phyloP scores from a whole-genome alignment of 2,888 invertebrate genomes.

The Lapara coniferarum region DNA sequence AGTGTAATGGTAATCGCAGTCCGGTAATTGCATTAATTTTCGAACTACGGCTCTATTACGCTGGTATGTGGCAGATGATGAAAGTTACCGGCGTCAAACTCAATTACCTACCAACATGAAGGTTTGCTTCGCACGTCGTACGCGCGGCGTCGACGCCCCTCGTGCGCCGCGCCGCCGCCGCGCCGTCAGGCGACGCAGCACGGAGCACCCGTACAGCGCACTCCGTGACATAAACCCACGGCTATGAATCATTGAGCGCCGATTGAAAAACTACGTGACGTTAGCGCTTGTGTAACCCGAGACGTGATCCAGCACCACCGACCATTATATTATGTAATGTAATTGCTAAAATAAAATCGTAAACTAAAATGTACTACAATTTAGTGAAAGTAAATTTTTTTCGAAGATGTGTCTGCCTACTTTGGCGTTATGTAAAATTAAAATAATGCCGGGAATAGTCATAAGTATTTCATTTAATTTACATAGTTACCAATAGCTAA shows the following conservation, averaged over 20 bases:
- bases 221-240: conserved; percentile 46
- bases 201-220: conserved; percentile 7
- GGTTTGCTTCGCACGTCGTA: conserved; percentile 48
- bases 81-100: conserved; percentile 70
- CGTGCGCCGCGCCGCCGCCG: conserved; percentile 21
- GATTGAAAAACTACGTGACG: conserved; percentile 73
- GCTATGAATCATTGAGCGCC: conserved; percentile 63
- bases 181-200: conserved; percentile 25
- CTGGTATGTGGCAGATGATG: conserved; percentile 60
- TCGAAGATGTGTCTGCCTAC: conserved; percentile 27
- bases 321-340: conserved; percentile 71
- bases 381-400: conserved; percentile 66
- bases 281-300: conserved; percentile 72
- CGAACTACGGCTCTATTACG: conserved; percentile 61
- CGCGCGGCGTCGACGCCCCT: conserved; percentile 1
- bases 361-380: conserved; percentile 50
- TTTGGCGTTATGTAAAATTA: conserved; percentile 26
- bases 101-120: conserved; percentile 50
- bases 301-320: conserved; percentile 76
- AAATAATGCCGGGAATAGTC: background rate
- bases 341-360: conserved; percentile 75
- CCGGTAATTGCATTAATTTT: conserved; percentile 61
- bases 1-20: conserved; percentile 47
- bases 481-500: background rate
- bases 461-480: background rate